These are phyloP conservation scores for Amphiprion clarkii DNA, from an alignment of 2,797 vertebrate species.

Conservation along the genomic window DNA sequence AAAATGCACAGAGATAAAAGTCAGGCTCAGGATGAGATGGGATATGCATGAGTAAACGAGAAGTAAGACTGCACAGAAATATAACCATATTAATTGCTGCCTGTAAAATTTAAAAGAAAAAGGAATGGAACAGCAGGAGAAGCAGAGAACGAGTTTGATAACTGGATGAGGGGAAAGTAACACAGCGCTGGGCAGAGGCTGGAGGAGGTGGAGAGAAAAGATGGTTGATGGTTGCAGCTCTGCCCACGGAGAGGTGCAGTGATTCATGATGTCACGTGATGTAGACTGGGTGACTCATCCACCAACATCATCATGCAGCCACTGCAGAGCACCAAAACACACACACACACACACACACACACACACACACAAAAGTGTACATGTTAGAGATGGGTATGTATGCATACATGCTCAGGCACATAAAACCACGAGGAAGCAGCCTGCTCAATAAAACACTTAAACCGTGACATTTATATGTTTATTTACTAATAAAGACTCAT, in stretches of 20 bases:
- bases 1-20: no score
- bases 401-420: no score
- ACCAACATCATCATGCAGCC: conserved; percentile 74
- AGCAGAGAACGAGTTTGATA: background rate
- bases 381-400: no score
- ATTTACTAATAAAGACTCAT: no score
- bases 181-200: conserved; percentile 1
- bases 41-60: no score
- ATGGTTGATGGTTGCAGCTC: conserved; percentile 66
- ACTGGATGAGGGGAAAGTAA: background rate
- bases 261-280: conserved; percentile 86
- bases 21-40: no score
- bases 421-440: no score
- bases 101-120: conserved; percentile 10
- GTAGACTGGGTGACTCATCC: conserved; percentile 84
- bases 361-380: background rate
- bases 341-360: conserved; percentile 29
- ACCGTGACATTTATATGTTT: no score
- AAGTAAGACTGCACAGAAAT: background rate
- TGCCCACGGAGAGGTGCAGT: conserved; percentile 79
- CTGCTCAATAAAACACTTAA: no score
- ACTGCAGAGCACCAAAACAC: conserved; percentile 76
- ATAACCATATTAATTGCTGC: conserved; percentile 14
- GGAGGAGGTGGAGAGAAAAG: conserved; percentile 1
- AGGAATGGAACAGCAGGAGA: background rate